phyloP scores from a whole-genome alignment of 2,888 invertebrate genomes.

The Coenonympha arcania region DNA sequence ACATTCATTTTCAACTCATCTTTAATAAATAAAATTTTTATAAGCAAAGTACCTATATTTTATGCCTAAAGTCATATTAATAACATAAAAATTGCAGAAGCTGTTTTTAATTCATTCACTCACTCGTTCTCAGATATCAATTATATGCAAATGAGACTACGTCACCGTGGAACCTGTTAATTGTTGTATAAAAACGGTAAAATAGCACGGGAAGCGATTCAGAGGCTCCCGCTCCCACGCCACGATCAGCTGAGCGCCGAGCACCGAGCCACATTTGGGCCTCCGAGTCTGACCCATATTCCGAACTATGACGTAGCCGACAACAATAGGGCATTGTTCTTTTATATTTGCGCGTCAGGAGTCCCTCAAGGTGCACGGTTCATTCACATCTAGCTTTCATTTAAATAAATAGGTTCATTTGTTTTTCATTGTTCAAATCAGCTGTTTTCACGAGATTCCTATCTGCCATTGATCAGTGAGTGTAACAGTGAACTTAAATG shows the following conservation, averaged over 20 bases:
- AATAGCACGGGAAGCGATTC: constrained; percentile 37
- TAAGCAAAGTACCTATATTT: no score
- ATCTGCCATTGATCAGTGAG: constrained; percentile 61
- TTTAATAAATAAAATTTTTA: no score
- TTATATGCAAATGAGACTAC: constrained; percentile 14
- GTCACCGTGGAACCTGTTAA: constrained; percentile 22
- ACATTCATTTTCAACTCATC: no score
- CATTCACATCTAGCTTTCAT: constrained; percentile 66
- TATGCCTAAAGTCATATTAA: not conserved
- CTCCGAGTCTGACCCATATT: constrained; percentile 67
- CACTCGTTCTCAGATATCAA: constrained; percentile 7
- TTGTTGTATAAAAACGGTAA: constrained; percentile 30
- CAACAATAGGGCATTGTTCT: constrained; percentile 74
- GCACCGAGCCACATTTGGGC: constrained; percentile 67
- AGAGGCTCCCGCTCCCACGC: constrained; percentile 48
- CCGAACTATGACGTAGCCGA: constrained; percentile 64
- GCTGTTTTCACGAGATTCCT: constrained; percentile 64
- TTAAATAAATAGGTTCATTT: constrained; percentile 67
- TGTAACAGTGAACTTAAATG: constrained; percentile 55
- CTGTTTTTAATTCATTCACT: constrained; percentile 3
- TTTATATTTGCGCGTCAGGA: constrained; percentile 70
- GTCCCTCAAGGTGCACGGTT: constrained; percentile 64
- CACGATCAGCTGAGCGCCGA: constrained; percentile 72
- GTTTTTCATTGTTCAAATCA: constrained; percentile 68
- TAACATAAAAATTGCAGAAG: not conserved